phyloP scores from a whole-genome alignment of 2,113 vertebrate genomes.

The Anseranas semipalmata region DNA sequence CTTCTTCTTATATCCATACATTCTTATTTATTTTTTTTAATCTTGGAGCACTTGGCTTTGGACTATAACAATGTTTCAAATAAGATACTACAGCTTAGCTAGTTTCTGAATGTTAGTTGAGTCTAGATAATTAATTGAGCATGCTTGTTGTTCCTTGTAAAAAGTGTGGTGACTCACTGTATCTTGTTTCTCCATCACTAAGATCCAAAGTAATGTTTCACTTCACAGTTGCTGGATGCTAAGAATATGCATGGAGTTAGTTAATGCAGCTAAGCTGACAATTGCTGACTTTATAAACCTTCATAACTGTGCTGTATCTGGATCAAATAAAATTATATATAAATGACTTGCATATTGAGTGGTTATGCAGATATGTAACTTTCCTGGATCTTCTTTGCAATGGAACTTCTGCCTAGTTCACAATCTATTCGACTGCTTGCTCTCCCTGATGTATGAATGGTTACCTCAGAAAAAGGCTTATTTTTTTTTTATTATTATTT shows the following conservation, averaged over 20 bases:
- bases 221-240: neutral
- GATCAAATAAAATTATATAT: neutral
- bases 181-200: neutral
- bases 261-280: neutral
- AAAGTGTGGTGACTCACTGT: neutral
- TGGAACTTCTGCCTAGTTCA: neutral
- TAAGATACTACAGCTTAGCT: neutral
- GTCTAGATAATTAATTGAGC: neutral
- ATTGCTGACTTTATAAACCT: neutral
- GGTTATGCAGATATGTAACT: neutral
- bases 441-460: neutral
- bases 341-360: neutral
- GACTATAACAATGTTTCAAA: neutral
- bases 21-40: neutral
- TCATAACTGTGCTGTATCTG: neutral
- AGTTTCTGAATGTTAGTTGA: neutral
- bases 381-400: neutral
- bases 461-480: neutral
- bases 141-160: neutral
- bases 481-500: neutral
- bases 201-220: neutral
- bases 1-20: accelerated
- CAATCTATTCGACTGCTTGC: accelerated
- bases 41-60: neutral
- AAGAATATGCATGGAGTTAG: neutral